These are phyloP conservation scores for Callorhinus ursinus DNA, from an alignment of 2,113 vertebrate species.

Conservation along the genomic window DNA sequence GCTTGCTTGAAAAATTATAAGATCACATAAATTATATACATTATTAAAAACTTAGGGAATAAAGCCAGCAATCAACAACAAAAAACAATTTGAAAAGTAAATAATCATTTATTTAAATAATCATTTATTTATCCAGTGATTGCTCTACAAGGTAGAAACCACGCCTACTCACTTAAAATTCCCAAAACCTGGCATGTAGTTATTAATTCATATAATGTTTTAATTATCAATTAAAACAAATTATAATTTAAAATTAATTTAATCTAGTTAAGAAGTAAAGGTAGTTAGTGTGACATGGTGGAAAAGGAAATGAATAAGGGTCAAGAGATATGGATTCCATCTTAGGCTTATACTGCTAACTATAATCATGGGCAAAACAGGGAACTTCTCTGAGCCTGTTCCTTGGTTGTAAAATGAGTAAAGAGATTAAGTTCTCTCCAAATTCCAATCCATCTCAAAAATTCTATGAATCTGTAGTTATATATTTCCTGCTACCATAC, in stretches of 20 bases:
- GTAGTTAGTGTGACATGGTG: not conserved
- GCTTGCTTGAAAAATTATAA: not conserved
- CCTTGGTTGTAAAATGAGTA: not conserved
- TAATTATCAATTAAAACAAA: not conserved
- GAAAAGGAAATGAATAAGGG: not conserved
- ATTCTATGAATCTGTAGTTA: not conserved
- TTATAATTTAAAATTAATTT: not conserved
- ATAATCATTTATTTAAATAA: not conserved
- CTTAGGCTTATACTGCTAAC: not conserved
- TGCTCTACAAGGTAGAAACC: not conserved
- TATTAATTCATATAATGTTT: not conserved
- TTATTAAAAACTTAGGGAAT: not conserved
- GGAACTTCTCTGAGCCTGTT: not conserved
- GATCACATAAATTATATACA: not conserved
- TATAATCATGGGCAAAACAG: not conserved
- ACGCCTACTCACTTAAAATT: not conserved
- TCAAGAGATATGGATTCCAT: not conserved
- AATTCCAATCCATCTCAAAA: not conserved
- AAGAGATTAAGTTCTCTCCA: not conserved
- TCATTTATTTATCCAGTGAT: not conserved
- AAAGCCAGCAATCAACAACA: not conserved
- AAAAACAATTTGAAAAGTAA: not conserved
- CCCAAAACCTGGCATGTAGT: not conserved
- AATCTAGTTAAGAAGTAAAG: not conserved
- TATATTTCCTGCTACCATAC: not conserved